These are phyloP conservation scores for Drosophila limbata DNA, from an alignment of 2,888 invertebrate genomes.

Conservation along the genomic window DNA sequence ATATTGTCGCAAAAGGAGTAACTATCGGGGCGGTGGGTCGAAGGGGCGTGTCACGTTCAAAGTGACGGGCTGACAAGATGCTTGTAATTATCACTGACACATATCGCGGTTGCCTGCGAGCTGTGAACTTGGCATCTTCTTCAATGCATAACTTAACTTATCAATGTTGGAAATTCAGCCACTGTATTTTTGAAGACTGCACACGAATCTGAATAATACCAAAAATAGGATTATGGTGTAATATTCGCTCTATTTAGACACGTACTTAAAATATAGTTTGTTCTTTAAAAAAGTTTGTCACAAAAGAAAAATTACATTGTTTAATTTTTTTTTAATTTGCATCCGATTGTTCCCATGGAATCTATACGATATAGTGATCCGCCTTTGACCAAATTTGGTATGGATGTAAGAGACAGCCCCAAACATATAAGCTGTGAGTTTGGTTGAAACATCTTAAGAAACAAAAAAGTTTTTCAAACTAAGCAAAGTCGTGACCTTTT, in stretches of 20 bases:
- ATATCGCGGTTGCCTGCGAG: slow-evolving; percentile 42
- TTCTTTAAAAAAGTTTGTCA: no score
- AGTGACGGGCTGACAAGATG: slow-evolving; percentile 50
- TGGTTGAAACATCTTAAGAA: no score
- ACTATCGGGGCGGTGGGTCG: neutral
- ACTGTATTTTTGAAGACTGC: neutral
- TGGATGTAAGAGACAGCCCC: no score
- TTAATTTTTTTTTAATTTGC: no score
- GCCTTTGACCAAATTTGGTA: no score
- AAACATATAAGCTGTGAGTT: no score
- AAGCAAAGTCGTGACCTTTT: no score
- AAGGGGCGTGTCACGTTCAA: slow-evolving; percentile 8
- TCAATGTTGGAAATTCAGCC: neutral
- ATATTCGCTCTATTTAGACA: neutral
- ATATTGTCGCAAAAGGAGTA: slow-evolving; percentile 52
- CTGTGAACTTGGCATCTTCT: neutral
- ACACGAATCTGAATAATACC: neutral
- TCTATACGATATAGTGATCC: no score
- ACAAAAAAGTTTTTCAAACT: no score
- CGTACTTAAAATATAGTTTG: no score
- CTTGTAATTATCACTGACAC: slow-evolving; percentile 69
- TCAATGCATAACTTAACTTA: slow-evolving; percentile 26
- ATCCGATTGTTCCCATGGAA: no score
- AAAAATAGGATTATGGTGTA: neutral
- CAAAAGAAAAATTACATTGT: no score